phyloP scores from a whole-genome alignment of 2,113 vertebrate genomes.

The human region DNA sequence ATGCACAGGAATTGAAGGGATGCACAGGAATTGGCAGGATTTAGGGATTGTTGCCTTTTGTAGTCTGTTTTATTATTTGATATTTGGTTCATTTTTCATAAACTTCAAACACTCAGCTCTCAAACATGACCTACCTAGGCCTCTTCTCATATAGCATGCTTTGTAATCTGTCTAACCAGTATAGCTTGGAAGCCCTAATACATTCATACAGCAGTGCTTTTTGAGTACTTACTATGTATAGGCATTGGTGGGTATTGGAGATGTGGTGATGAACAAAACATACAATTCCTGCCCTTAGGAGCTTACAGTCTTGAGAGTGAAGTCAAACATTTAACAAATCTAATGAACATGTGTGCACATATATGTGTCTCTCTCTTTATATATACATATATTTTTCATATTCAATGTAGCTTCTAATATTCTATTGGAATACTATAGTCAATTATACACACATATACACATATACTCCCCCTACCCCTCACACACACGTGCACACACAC shows the following conservation, averaged over 20 bases:
- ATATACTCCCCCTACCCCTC: neutral
- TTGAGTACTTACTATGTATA: neutral
- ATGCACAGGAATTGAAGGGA: neutral
- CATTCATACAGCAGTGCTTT: neutral
- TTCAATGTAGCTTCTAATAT: neutral
- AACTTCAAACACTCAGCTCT: neutral
- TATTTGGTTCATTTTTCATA: neutral
- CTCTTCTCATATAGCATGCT: neutral
- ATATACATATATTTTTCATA: neutral
- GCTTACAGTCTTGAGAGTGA: neutral
- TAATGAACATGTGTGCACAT: neutral
- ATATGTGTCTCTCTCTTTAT: neutral
- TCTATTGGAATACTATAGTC: neutral
- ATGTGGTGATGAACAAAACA: neutral
- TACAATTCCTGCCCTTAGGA: neutral
- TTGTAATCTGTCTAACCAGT: neutral
- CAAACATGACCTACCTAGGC: neutral
- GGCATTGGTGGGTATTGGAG: neutral
- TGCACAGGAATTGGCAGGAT: neutral
- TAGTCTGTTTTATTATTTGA: neutral
- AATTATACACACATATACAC: neutral
- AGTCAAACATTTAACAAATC: neutral
- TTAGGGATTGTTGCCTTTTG: neutral
- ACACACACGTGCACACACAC: rapidly evolving
- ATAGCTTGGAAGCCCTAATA: neutral